A percentile compares a stretch with the other conserved stretches of the same genome.
These are phyloP conservation scores for Myoxocephalus aenaeus DNA, from an alignment of 2,797 vertebrate genomes.

Conservation along the genomic window DNA sequence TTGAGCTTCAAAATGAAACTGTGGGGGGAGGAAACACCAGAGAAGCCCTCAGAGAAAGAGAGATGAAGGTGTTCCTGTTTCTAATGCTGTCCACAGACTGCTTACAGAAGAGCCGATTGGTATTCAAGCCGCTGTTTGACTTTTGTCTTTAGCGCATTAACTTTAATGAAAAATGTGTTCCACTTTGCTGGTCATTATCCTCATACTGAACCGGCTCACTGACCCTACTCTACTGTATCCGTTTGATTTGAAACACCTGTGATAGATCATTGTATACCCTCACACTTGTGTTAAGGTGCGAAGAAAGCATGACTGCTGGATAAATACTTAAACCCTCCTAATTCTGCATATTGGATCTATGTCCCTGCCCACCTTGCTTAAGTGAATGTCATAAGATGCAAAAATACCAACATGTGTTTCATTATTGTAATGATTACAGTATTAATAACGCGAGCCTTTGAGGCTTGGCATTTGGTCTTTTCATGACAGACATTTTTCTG, in stretches of 20 bases:
- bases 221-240: constrained; percentile 33
- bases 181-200: constrained; percentile 43
- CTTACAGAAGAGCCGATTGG: constrained; percentile 46
- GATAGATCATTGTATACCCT: constrained; percentile 4
- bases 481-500: constrained; percentile 45
- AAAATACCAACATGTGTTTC: constrained; percentile 22
- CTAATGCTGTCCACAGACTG: constrained; percentile 47
- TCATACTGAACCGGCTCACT: constrained; percentile 28
- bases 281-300: background rate
- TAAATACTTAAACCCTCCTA: background rate
- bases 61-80: constrained; percentile 47
- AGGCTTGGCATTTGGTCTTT: constrained; percentile 53
- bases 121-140: constrained; percentile 58
- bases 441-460: constrained; percentile 37
- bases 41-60: constrained; percentile 32
- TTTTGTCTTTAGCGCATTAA: constrained; percentile 66
- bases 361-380: constrained; percentile 1
- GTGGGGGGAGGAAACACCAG: background rate
- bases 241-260: constrained; percentile 46
- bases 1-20: constrained; percentile 55
- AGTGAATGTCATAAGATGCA: constrained; percentile 3
- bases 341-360: background rate
- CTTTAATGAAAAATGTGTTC: constrained; percentile 70
- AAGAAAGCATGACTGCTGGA: constrained; percentile 7
- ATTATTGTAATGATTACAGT: constrained; percentile 54